phyloP scores from a whole-genome alignment of 2,113 vertebrate species.

The Eurystomus gularis region DNA sequence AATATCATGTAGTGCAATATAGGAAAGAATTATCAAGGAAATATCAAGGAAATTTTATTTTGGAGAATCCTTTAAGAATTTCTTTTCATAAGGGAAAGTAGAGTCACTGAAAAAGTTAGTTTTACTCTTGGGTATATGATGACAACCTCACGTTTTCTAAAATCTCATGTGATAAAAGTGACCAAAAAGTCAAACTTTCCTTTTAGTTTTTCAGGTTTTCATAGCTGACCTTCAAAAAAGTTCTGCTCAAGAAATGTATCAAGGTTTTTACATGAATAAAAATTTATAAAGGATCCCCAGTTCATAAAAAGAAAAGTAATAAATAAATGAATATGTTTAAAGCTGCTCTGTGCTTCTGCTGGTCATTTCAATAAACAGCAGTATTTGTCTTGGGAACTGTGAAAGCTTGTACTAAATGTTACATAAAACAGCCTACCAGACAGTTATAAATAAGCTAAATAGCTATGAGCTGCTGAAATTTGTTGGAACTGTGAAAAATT shows the following conservation, averaged over 20 bases:
- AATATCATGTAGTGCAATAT: neutral
- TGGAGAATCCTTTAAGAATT: neutral
- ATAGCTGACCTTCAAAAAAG: neutral
- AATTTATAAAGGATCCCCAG: neutral
- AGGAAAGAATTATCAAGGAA: neutral
- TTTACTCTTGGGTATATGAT: neutral
- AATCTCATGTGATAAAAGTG: neutral
- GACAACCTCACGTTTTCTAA: neutral
- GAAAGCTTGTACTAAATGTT: slow-evolving; percentile 5
- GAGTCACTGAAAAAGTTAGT: neutral
- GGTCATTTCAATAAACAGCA: slow-evolving; percentile 29
- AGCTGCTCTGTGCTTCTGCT: neutral
- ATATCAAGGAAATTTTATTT: neutral
- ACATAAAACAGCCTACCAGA: slow-evolving; percentile 11
- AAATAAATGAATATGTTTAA: neutral
- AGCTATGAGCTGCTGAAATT: slow-evolving; percentile 18
- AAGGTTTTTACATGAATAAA: neutral
- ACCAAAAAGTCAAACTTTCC: neutral
- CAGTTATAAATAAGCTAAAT: slow-evolving; percentile 51
- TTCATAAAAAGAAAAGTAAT: neutral
- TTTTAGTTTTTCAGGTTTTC: neutral
- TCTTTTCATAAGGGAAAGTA: neutral
- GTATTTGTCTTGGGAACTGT: slow-evolving; percentile 16
- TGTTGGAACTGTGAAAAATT: neutral
- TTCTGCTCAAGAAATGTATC: neutral